phyloP scores from a whole-genome alignment of 64 coral and sea anemone species.

The Anthopleura sola region DNA sequence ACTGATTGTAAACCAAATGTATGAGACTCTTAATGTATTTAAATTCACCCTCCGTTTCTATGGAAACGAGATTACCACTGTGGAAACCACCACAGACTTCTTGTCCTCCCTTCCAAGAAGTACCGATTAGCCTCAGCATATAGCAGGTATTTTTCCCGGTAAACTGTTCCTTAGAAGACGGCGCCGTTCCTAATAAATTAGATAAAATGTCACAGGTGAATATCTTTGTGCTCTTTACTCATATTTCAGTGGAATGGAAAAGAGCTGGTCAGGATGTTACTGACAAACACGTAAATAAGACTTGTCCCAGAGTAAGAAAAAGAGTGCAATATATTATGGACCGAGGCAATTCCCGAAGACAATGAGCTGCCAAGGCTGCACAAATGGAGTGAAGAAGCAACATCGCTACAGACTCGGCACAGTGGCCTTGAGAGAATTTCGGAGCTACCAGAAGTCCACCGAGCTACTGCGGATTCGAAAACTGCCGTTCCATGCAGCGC shows the following conservation, averaged over 20 bases:
- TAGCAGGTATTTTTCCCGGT: background rate
- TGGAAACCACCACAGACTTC: conserved; percentile 24
- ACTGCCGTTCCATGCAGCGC: no score
- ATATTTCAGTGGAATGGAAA: background rate
- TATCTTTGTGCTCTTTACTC: background rate
- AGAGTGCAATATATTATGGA: no score
- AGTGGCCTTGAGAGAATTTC: background rate
- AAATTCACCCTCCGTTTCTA: conserved; percentile 64
- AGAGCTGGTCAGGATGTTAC: no score
- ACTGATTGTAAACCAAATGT: conserved; percentile 13
- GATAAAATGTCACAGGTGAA: background rate
- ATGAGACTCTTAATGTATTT: conserved; percentile 45
- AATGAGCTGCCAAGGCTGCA: no score
- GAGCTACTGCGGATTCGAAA: no score
- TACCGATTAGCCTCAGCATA: background rate
- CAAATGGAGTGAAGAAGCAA: no score
- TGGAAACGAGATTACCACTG: conserved; percentile 53
- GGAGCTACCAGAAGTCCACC: background rate
- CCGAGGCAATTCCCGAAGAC: no score
- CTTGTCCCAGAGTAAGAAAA: no score
- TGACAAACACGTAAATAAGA: no score
- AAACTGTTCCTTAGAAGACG: background rate
- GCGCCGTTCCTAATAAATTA: background rate
- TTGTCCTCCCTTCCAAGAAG: conserved; percentile 45
- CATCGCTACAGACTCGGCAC: background rate